These are phyloP conservation scores for Drosophila infuscata DNA, from an alignment of 2,888 invertebrate species.

Conservation along the genomic window DNA sequence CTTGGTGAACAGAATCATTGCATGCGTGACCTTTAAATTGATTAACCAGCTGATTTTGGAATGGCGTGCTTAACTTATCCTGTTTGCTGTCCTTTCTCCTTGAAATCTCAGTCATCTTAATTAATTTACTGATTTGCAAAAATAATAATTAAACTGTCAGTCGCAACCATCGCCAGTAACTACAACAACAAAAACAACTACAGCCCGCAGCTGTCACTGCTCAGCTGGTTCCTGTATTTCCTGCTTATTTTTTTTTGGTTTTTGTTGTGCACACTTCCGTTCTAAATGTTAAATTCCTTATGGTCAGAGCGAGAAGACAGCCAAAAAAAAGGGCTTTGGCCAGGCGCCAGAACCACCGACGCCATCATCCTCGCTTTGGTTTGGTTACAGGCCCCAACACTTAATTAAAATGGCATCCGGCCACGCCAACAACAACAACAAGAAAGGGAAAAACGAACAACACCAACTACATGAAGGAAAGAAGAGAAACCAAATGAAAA, in stretches of 20 bases:
- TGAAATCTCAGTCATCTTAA: constrained; percentile 56
- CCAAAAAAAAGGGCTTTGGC: constrained; percentile 51
- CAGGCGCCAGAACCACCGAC: constrained; percentile 47
- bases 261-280: constrained; percentile 46
- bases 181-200: constrained; percentile 14
- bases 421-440: constrained; percentile 46
- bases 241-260: constrained; percentile 18
- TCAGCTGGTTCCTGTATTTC: constrained; percentile 33
- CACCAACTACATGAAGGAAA: constrained; percentile 23
- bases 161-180: constrained; percentile 47
- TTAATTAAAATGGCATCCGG: constrained; percentile 77
- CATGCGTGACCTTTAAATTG: constrained; percentile 4
- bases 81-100: background rate
- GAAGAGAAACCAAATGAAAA: constrained; percentile 18
- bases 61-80: constrained; percentile 25
- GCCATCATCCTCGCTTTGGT: constrained; percentile 45
- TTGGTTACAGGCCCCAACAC: constrained; percentile 65
- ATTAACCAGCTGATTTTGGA: constrained; percentile 1
- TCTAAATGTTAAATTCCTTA: constrained; percentile 64
- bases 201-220: constrained; percentile 52
- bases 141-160: constrained; percentile 77
- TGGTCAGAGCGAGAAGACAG: constrained; percentile 52
- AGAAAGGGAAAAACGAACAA: constrained; percentile 22
- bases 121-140: constrained; percentile 72
- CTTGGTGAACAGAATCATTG: background rate